These are phyloP conservation scores for Coecobrya sp. DNA, from an alignment of 2,888 invertebrate species.

Conservation along the genomic window DNA sequence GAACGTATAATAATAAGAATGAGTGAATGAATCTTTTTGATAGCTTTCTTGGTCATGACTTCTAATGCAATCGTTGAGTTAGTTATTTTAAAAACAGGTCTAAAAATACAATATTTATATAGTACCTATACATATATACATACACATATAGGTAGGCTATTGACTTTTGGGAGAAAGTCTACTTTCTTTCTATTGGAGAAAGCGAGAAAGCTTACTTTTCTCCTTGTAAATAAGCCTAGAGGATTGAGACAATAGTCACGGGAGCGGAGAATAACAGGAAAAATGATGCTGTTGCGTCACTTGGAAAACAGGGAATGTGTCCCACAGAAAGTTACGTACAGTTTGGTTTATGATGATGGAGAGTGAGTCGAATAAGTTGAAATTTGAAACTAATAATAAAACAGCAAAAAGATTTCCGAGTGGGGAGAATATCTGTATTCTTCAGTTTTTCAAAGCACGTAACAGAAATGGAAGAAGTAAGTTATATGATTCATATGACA, in stretches of 20 bases:
- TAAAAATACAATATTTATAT: conserved; percentile 10
- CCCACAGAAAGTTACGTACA: no score
- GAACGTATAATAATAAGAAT: not conserved
- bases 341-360: no score
- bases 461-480: no score
- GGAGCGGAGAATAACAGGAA: not conserved
- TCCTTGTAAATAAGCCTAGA: not conserved
- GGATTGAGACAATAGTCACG: not conserved
- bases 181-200: not conserved
- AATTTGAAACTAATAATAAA: no score
- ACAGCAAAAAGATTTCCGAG: no score
- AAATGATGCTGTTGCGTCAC: not conserved
- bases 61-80: not conserved
- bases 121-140: no score
- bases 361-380: no score
- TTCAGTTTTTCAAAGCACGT: no score
- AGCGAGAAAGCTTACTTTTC: not conserved
- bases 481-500: no score
- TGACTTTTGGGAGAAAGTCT: not conserved
- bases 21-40: conserved; percentile 33
- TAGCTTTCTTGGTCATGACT: conserved; percentile 42
- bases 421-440: no score
- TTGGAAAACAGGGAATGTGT: not conserved
- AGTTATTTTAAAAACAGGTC: conserved; percentile 14
- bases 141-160: no score